Conservation (phyloP, 1,140 invertebrate species). For the Drosophila elegans region DNA sequence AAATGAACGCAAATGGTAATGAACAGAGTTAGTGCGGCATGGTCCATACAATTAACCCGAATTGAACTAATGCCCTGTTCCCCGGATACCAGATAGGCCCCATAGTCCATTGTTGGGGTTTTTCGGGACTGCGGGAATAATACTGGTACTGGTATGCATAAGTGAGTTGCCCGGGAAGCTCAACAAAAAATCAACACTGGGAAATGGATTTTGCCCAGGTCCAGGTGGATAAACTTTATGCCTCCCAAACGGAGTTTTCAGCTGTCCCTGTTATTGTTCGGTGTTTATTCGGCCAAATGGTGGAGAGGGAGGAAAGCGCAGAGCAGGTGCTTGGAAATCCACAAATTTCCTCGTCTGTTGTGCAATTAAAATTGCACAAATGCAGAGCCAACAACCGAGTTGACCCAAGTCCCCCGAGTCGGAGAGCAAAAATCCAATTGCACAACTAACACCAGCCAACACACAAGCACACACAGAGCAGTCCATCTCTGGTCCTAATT, state of each 20-base stretch:
- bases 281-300: slow-evolving; percentile 28
- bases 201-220: neutral
- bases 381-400: slow-evolving; percentile 36
- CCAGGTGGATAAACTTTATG: slow-evolving; percentile 46
- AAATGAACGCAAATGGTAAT: slow-evolving; percentile 52
- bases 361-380: slow-evolving; percentile 70
- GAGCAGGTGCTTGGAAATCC: slow-evolving; percentile 22
- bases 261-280: slow-evolving; percentile 42
- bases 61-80: slow-evolving; percentile 45
- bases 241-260: slow-evolving; percentile 59
- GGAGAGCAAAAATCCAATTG: slow-evolving; percentile 58
- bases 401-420: slow-evolving; percentile 23
- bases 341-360: slow-evolving; percentile 52
- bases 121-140: neutral
- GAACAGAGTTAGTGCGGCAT: slow-evolving; percentile 38
- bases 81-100: slow-evolving; percentile 29
- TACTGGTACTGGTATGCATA: slow-evolving; percentile 13
- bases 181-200: slow-evolving; percentile 47
- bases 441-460: slow-evolving; percentile 22
- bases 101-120: slow-evolving; percentile 1
- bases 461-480: neutral
- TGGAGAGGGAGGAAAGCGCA: neutral
- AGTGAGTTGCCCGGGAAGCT: slow-evolving; percentile 30
- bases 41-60: slow-evolving; percentile 54
- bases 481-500: slow-evolving; percentile 45